A percentile compares a stretch with the other conserved stretches of the same genome.
These are phyloP conservation scores for Semicossyphus pulcher DNA, from an alignment of 2,113 vertebrate species.

Conservation along the genomic window DNA sequence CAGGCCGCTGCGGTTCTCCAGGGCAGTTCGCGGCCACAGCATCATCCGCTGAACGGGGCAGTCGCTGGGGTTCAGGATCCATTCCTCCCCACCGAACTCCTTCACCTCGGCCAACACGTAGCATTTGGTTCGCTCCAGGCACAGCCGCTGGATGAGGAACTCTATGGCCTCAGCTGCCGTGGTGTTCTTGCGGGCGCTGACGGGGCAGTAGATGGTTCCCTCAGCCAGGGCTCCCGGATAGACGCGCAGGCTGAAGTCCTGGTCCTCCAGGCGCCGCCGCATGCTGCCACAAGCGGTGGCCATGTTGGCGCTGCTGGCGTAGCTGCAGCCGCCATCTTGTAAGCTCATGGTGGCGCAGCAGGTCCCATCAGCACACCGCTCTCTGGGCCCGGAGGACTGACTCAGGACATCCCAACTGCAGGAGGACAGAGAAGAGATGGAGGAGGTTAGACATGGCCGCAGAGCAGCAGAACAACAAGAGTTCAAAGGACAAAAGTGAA, in stretches of 20 bases:
- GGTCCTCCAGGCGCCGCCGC: constrained; percentile 95
- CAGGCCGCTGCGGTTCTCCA: constrained; percentile 90
- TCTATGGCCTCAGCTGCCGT: constrained; percentile 96
- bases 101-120: constrained; percentile 96
- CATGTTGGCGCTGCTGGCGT: constrained; percentile 69
- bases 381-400: constrained; percentile 64
- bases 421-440: constrained; percentile 34
- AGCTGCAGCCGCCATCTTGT: constrained; percentile 91
- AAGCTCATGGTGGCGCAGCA: constrained; percentile 92
- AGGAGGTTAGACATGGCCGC: not conserved
- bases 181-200: constrained; percentile 90
- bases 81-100: constrained; percentile 97
- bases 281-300: constrained; percentile 70
- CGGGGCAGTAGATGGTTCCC: constrained; percentile 95
- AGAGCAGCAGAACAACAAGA: not conserved
- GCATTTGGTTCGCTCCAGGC: constrained; percentile 91
- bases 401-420: constrained; percentile 87
- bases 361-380: constrained; percentile 90
- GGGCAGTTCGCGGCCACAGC: constrained; percentile 93
- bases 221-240: constrained; percentile 93
- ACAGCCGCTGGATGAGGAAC: constrained; percentile 88
- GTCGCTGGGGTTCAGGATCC: constrained; percentile 97
- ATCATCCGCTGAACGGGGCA: constrained; percentile 97
- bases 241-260: constrained; percentile 91
- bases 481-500: constrained; percentile 1